A percentile compares a stretch with the other conserved stretches of the same genome.
Conservation (phyloP, 2,888 invertebrate species). For the Sinodicranocentrus sp. region DNA sequence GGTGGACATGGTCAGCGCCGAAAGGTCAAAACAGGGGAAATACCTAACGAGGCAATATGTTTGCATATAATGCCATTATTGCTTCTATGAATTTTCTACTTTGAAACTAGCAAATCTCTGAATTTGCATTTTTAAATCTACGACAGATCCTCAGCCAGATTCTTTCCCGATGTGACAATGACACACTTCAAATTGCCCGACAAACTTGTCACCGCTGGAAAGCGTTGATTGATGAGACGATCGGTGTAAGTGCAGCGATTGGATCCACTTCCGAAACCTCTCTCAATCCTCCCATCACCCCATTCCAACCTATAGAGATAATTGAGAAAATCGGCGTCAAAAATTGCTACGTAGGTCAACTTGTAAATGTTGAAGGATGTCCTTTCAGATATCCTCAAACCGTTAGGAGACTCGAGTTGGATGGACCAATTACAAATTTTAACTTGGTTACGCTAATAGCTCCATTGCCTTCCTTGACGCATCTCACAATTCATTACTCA, state of each 20-base stretch:
- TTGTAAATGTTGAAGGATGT: conserved; percentile 13
- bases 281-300: not conserved
- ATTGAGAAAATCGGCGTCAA: conserved; percentile 24
- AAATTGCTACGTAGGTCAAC: conserved; percentile 39
- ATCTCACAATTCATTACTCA: conserved; percentile 40
- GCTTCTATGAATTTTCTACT: too few species aligned
- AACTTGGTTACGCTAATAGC: conserved; percentile 36
- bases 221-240: conserved; percentile 35
- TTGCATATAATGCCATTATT: too few species aligned
- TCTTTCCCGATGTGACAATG: conserved; percentile 26
- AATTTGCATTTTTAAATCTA: too few species aligned
- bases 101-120: too few species aligned
- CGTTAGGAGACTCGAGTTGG: conserved; percentile 31
- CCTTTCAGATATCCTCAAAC: conserved; percentile 43
- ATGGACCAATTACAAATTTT: conserved; percentile 33
- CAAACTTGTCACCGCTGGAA: conserved; percentile 28
- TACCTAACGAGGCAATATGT: too few species aligned
- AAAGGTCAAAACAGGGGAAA: too few species aligned
- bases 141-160: conserved; percentile 34
- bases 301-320: conserved; percentile 32
- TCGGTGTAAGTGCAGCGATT: conserved; percentile 27
- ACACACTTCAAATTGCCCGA: conserved; percentile 17
- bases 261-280: conserved; percentile 9
- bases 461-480: conserved; percentile 28
- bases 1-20: too few species aligned